phyloP scores from a whole-genome alignment of 2,888 invertebrate species.

The Phyto melanocephala region DNA sequence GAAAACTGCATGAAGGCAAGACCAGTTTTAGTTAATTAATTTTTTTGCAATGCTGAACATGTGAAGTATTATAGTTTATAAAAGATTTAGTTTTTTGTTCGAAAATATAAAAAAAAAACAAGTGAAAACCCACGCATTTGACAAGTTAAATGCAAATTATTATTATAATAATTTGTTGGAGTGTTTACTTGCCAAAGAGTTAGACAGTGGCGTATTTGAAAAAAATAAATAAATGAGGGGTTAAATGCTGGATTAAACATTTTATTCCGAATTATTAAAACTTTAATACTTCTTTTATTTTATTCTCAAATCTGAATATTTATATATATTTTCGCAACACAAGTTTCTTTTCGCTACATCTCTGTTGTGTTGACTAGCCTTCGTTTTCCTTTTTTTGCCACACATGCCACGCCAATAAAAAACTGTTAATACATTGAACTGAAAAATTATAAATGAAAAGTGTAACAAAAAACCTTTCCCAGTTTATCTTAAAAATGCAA shows the following conservation, averaged over 20 bases:
- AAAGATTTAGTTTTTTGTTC: not conserved
- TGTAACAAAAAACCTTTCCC: slow-evolving; percentile 22
- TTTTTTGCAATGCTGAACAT: not conserved
- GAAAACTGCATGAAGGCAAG: not conserved
- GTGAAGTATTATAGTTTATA: not conserved
- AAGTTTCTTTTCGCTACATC: not conserved
- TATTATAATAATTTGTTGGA: slow-evolving; percentile 20
- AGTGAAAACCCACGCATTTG: slow-evolving; percentile 58
- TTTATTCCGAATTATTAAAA: too few relatives aligned
- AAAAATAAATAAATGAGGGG: not conserved
- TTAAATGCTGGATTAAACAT: not conserved
- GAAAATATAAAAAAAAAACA: not conserved
- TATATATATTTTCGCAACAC: too few relatives aligned
- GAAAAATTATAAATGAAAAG: not conserved
- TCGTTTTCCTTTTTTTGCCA: not conserved
- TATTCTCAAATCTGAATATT: too few relatives aligned
- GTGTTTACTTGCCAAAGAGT: not conserved
- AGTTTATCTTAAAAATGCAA: slow-evolving; percentile 56
- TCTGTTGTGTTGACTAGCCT: not conserved
- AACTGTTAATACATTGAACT: not conserved
- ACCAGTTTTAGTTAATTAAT: slow-evolving; percentile 22
- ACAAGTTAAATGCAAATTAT: slow-evolving; percentile 28
- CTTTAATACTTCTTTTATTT: too few relatives aligned
- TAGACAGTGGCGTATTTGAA: too few relatives aligned
- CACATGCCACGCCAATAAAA: not conserved